Base-by-base conservation (phyloP, 2,797 vertebrate species). In the Coregonus sp. region DNA sequence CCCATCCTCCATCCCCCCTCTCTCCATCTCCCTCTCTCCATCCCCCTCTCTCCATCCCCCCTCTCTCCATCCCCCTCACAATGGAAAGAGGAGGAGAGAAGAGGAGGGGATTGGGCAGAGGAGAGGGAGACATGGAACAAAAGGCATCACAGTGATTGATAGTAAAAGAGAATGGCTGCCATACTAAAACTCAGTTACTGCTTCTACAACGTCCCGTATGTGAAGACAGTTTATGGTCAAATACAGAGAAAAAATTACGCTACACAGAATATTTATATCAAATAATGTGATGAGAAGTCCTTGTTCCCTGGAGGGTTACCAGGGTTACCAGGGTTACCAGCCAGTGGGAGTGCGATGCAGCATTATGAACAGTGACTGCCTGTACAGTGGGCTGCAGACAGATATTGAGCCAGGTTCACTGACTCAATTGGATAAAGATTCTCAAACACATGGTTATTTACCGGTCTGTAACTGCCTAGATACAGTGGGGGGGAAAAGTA, bases 131-230 rank as follows among this genome's bases (percentile, higher is more conserved):
- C 81, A 77, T 73, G 51, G 78, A 80, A 84, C 77, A 70, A 74
- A 70, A 90, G 85, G 86, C 90, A 93, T 91, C 91, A 90, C 14
- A 78, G 78, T 88, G 90, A 92, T 89, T 88, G 85, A 87, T 87
- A 90, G 77, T 75, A 86, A 78, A 84, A 37, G 75, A 75, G 73
- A 73, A 35, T 11, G 50, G 81, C 68, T 4, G 66, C 11, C 14
- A 5, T 67, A 33, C 31, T 35, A 14, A 18, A 0, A 15, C 11
- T 56, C 52, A 29, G 12, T n/a, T 12, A 12, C 4, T 1, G 5
- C 61, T 20, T 18, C 6, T 20, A 3, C 52, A 56, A 25, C 4
- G 25, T 25, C 25, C 25, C 16, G 11, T 14, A 12, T 14, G 51
- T 52, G 51, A 14, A 9, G 51, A 52, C 18, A 12, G 20, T 29